Evolutionary conservation across 2,888 invertebrate genomes (phyloP).

Genomic region (Notocelia uddmanniana): DNA sequence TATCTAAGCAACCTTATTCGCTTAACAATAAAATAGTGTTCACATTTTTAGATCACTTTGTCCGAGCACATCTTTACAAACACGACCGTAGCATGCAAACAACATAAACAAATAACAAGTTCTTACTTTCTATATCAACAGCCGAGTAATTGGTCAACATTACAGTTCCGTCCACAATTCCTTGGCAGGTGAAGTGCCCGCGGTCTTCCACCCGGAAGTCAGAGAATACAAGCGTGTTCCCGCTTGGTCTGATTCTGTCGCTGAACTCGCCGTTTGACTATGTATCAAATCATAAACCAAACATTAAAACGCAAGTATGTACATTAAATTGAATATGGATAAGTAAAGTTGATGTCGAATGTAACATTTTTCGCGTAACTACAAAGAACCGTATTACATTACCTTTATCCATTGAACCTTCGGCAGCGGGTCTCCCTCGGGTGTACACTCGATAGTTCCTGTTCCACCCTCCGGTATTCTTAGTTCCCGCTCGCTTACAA

Average conservation of each 20-base stretch:
- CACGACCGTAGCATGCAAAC: no score
- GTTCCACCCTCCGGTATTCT: neutral
- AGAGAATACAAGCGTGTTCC: neutral
- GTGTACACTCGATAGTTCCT: neutral
- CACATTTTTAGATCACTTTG: no score
- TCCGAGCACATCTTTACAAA: no score
- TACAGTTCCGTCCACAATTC: neutral
- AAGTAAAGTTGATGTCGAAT: no score
- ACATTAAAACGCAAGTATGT: no score
- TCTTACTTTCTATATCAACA: neutral
- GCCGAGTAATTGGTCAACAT: neutral
- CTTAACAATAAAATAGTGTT: no score
- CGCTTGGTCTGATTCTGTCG: neutral
- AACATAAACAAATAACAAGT: neutral
- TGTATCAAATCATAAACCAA: neutral
- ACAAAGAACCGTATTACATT: no score
- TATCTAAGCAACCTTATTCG: no score
- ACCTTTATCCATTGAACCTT: conserved; percentile 1
- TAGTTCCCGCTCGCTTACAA: neutral
- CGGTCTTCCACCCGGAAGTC: neutral
- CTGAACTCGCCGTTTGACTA: neutral
- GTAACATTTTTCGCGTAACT: no score
- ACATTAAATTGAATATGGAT: no score
- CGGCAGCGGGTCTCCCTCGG: neutral
- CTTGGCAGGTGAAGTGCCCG: neutral